Base-by-base conservation (phyloP, 2,888 invertebrate species). In the Tholera decimalis region DNA sequence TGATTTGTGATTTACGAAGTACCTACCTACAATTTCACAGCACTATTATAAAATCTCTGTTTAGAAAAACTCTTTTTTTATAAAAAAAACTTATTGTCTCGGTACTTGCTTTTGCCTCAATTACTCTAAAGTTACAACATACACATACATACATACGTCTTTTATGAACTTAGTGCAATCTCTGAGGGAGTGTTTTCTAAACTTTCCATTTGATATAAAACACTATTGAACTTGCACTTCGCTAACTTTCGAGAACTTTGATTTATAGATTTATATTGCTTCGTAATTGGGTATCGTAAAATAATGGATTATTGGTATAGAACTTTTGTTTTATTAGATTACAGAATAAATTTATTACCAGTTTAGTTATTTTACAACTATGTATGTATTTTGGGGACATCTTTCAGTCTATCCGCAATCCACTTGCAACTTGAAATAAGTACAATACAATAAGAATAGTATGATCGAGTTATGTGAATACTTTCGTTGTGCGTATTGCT, bases 191-290 rank as follows among this genome's bases (percentile, higher is more conserved):
- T 18, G n/a, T 30, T 54, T 39, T n/a, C 6, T 43, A 1, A 68
- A 63, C 37, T 64, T 80, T 62, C n/a, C n/a, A 50, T 41, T 57
- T 65, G 39, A 65, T 65, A 7, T 63, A 53, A 39, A 24, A 13
- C 24, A 26, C 37, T 55, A 43, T 53, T 54, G 20, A 61, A 53
- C 53, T 43, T 30, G 33, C 28, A 62, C 15, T 55, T 51, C 24
- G 41, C 44, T 28, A 43, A 37, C 35, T 66, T 41, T 13, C n/a
- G 11, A 37, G 5, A 43, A 53, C n/a, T 73, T 77, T 51, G 24
- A 43, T 63, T 50, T 30, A 62, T 35, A 3, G 24, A 43, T 63
- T 50, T 30, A 62, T 35, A 3, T 30, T 9, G n/a, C 20, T 43
- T 18, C 8, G 18, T 53, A 51, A 67, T 51, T 67, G 28, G 22